A percentile compares a stretch with the other conserved stretches of the same genome.
Conservation (phyloP, 2,888 invertebrate genomes). For the Lepetodrilus schrolli region DNA sequence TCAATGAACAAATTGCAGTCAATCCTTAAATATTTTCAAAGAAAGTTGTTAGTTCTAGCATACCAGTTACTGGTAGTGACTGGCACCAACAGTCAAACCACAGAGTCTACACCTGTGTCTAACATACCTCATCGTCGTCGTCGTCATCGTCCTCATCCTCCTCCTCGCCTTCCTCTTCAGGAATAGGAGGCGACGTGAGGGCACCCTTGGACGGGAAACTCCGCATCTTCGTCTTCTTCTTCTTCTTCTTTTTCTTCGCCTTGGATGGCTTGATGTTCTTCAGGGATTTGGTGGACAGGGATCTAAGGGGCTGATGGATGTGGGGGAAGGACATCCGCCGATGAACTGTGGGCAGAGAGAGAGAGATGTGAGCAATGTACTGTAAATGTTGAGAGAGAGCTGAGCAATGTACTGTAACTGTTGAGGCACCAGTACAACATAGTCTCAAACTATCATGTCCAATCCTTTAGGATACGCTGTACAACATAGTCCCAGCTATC, state of each 20-base stretch:
- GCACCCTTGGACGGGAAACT: slow-evolving; percentile 65
- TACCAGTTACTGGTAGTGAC: too few relatives aligned
- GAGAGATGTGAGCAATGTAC: not conserved
- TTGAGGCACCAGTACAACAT: too few relatives aligned
- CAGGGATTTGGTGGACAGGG: slow-evolving; percentile 57
- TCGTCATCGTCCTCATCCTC: slow-evolving; percentile 34
- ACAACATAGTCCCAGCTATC: too few relatives aligned
- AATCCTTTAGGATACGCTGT: too few relatives aligned
- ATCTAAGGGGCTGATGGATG: slow-evolving; percentile 65
- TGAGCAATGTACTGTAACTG: too few relatives aligned
- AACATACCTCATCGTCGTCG: slow-evolving; percentile 34
- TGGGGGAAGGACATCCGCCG: slow-evolving; percentile 66
- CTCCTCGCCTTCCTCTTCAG: slow-evolving; percentile 57
- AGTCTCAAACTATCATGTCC: too few relatives aligned
- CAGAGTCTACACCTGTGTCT: too few relatives aligned
- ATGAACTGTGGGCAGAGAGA: slow-evolving; percentile 53
- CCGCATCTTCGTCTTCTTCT: slow-evolving; percentile 53
- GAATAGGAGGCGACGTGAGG: slow-evolving; percentile 59
- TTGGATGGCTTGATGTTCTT: slow-evolving; percentile 42
- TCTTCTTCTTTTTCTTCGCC: slow-evolving; percentile 54
- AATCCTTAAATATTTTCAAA: too few relatives aligned
- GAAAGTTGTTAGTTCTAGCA: too few relatives aligned
- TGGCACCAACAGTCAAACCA: too few relatives aligned
- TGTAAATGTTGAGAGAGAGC: too few relatives aligned
- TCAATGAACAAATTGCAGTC: too few relatives aligned